Percentiles rank a stretch among this genome's conserved stretches.
Conservation (phyloP, 2,797 vertebrate genomes). For the Silurus aristotelis region DNA sequence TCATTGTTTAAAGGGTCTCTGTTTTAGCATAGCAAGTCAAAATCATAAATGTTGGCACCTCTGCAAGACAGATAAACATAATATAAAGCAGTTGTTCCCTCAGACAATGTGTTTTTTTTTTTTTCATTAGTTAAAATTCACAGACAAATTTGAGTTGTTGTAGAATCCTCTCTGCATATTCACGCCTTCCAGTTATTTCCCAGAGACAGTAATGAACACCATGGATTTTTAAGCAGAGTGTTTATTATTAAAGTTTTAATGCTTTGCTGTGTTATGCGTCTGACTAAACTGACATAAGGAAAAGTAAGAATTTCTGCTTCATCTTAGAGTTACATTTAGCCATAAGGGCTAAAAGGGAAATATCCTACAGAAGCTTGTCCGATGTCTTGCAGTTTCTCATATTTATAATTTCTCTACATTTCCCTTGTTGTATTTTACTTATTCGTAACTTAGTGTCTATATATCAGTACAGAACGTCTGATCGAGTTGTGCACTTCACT, state of each 20-base stretch:
- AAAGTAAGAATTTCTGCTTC: not conserved
- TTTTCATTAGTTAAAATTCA: not conserved
- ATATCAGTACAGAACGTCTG: not conserved
- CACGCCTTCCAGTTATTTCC: not conserved
- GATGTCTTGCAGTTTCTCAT: not conserved
- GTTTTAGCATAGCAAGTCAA: not conserved
- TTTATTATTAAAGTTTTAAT: not conserved
- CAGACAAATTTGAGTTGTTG: not conserved
- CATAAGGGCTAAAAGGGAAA: not conserved
- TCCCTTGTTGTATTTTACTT: not conserved
- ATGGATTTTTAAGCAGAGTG: not conserved
- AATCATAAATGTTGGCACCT: not conserved
- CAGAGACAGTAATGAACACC: not conserved
- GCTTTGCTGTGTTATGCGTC: not conserved
- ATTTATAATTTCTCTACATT: no score
- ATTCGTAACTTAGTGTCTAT: not conserved
- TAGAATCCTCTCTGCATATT: no score
- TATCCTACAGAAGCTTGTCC: not conserved
- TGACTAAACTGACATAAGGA: not conserved
- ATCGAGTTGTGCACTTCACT: not conserved
- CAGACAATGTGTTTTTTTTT: not conserved
- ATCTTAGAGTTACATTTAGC: not conserved
- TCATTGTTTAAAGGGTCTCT: not conserved
- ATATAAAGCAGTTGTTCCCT: not conserved
- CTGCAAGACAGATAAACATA: not conserved